Conservation (phyloP, 2,888 invertebrate genomes). For the Gastrophysa polygoni region DNA sequence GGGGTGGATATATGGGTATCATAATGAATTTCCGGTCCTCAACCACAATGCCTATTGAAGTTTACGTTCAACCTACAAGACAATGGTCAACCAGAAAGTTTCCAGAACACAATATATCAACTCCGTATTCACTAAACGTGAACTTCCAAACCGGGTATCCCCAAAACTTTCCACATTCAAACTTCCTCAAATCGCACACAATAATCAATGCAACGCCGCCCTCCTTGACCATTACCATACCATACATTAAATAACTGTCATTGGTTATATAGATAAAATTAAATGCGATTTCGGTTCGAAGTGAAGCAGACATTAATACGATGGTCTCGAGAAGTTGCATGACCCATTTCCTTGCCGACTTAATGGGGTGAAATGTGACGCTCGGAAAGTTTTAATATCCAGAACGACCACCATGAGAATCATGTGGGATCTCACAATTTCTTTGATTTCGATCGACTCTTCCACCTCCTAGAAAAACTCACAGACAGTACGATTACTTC, state of each 20-base stretch:
- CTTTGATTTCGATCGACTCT: too few relatives aligned
- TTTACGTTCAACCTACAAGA: background rate
- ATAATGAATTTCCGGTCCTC: background rate
- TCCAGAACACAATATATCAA: background rate
- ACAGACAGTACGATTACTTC: too few relatives aligned
- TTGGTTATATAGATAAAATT: background rate
- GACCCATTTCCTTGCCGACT: background rate
- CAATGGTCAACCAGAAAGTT: background rate
- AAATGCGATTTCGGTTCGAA: background rate
- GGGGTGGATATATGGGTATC: too few relatives aligned
- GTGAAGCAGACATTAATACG: background rate
- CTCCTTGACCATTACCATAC: conserved; percentile 29
- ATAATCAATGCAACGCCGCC: conserved; percentile 27
- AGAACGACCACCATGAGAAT: too few relatives aligned
- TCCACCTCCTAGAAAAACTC: too few relatives aligned
- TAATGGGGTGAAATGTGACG: too few relatives aligned
- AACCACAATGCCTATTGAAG: background rate
- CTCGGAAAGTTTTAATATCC: too few relatives aligned
- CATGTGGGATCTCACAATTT: too few relatives aligned
- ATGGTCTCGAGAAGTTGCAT: background rate
- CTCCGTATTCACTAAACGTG: background rate
- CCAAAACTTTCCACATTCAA: conserved; percentile 9
- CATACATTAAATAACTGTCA: conserved; percentile 28
- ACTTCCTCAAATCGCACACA: conserved; percentile 18
- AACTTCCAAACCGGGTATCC: background rate